A percentile compares a stretch with the other conserved stretches of the same genome.
Conservation (phyloP, 1,140 invertebrate genomes). For the Oppia nitens region DNA sequence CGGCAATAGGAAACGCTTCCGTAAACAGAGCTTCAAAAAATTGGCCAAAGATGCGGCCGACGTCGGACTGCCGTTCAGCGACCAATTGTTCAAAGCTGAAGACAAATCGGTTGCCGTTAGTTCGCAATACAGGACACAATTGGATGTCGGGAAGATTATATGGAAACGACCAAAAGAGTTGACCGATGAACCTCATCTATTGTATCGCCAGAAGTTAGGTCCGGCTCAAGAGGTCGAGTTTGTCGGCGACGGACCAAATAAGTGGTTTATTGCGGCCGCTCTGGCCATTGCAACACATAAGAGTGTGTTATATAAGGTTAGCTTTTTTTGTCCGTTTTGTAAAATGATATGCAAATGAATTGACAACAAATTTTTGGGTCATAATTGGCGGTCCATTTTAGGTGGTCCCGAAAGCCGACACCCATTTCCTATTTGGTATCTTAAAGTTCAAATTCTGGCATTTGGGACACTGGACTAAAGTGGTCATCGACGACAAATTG, state of each 20-base stretch:
- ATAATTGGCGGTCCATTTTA: background rate
- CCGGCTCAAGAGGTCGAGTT: background rate
- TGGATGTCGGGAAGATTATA: slow-evolving; percentile 5
- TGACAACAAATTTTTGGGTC: background rate
- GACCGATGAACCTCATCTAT: background rate
- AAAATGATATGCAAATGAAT: background rate
- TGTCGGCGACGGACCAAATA: slow-evolving; percentile 7
- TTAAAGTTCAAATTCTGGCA: slow-evolving; percentile 12
- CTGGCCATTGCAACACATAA: background rate
- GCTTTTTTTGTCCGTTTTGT: background rate
- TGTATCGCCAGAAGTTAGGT: slow-evolving; percentile 4
- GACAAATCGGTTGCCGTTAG: slow-evolving; percentile 5
- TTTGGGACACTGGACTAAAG: slow-evolving; percentile 9
- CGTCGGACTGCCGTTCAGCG: slow-evolving; percentile 10
- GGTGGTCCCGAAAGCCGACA: background rate
- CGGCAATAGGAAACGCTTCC: background rate
- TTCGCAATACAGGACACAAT: background rate
- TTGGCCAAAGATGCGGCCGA: slow-evolving; percentile 3
- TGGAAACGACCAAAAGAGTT: slow-evolving; percentile 15
- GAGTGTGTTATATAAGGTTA: background rate
- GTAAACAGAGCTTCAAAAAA: slow-evolving; percentile 10
- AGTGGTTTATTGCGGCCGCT: slow-evolving; percentile 13
- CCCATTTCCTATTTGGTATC: slow-evolving; percentile 11
- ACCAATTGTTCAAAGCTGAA: slow-evolving; percentile 3
- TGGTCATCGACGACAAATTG: slow-evolving; percentile 15